Conservation (phyloP, 2,113 vertebrate species). For the Psettodes erumei region DNA sequence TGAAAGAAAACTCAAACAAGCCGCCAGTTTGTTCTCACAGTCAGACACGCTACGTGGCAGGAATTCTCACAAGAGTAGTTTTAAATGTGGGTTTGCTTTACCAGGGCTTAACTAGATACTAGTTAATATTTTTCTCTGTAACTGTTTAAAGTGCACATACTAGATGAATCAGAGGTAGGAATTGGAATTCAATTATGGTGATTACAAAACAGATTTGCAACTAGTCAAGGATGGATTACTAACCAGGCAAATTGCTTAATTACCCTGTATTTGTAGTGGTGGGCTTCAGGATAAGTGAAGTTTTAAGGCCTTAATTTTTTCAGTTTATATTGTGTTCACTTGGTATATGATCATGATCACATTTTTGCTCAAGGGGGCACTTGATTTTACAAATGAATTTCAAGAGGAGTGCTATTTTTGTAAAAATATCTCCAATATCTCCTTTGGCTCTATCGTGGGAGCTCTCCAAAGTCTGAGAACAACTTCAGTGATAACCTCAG, state of each 20-base stretch:
- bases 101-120: constrained; percentile 3
- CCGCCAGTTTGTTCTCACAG: neutral
- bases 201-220: constrained; percentile 9
- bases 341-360: neutral
- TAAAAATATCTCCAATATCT: no score
- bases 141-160: neutral
- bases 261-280: neutral
- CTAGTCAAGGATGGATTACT: neutral
- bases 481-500: no score
- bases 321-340: neutral
- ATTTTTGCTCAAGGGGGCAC: neutral
- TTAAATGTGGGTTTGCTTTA: neutral
- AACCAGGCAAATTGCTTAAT: neutral
- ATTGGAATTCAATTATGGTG: constrained; percentile 1
- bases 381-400: neutral
- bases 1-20: neutral
- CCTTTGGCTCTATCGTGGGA: no score
- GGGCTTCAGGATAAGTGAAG: neutral
- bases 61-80: neutral
- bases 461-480: no score
- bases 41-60: neutral
- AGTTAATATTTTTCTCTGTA: neutral
- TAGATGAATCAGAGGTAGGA: neutral
- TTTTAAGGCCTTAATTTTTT: neutral
- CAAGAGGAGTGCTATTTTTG: no score